These are phyloP conservation scores for Piprites chloris DNA, from an alignment of 2,113 vertebrate genomes.

Conservation along the genomic window DNA sequence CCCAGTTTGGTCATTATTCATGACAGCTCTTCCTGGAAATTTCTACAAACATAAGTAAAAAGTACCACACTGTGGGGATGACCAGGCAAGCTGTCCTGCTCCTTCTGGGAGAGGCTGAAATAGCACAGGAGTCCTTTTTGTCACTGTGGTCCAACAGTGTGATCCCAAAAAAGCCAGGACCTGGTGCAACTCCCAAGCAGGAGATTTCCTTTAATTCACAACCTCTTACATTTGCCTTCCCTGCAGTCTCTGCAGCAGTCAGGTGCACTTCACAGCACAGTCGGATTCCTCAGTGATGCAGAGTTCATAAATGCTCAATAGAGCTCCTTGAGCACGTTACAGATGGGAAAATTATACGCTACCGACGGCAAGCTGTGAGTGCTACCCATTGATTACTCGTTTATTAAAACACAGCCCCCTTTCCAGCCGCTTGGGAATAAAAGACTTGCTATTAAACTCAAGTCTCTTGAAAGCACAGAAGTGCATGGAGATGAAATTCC, in stretches of 20 bases:
- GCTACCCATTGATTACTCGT: slow-evolving; percentile 6
- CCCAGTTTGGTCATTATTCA: not conserved
- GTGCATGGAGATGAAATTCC: not conserved
- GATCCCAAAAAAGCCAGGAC: not conserved
- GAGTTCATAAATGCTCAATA: not conserved
- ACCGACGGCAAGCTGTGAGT: not conserved
- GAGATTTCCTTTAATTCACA: not conserved
- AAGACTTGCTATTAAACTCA: not conserved
- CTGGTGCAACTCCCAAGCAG: no score
- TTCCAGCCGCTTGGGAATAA: not conserved
- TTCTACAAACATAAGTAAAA: not conserved
- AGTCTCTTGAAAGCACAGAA: not conserved
- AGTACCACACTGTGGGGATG: not conserved
- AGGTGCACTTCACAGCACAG: not conserved
- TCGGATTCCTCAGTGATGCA: not conserved
- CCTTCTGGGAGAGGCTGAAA: not conserved
- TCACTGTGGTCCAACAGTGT: not conserved
- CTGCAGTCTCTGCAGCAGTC: not conserved
- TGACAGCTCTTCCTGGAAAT: not conserved
- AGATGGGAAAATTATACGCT: not conserved
- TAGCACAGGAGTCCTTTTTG: not conserved
- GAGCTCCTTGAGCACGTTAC: not conserved
- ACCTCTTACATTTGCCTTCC: not conserved
- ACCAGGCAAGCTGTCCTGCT: not conserved
- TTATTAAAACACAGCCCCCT: not conserved